Percentiles rank a stretch among this genome's conserved stretches.
phyloP scores from a whole-genome alignment of 2,888 invertebrate species.

The Schrankia costaestrigalis region DNA sequence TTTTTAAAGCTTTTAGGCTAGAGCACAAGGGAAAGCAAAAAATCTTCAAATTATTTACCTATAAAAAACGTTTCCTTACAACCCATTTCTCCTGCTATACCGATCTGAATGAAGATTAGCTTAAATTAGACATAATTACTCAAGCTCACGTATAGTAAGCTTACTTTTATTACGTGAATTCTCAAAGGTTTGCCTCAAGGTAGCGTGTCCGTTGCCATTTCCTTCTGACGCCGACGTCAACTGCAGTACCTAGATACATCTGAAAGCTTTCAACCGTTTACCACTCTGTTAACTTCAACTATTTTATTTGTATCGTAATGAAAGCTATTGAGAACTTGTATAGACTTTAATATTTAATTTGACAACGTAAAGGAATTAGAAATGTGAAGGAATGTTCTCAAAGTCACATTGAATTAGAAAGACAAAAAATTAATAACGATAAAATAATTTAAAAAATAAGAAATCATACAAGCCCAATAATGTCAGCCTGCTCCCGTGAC shows the following conservation, averaged over 20 bases:
- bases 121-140: not conserved
- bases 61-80: not conserved
- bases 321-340: conserved; percentile 14
- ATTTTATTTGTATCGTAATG: conserved; percentile 30
- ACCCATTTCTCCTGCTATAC: too few species aligned
- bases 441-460: too few species aligned
- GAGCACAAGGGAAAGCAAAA: too few species aligned
- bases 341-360: not conserved
- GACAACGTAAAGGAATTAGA: too few species aligned
- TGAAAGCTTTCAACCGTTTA: conserved; percentile 69
- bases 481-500: too few species aligned
- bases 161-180: conserved; percentile 19
- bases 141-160: not conserved
- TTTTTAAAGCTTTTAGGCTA: too few species aligned
- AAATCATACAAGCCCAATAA: too few species aligned
- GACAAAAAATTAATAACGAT: too few species aligned
- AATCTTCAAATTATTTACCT: not conserved
- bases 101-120: too few species aligned
- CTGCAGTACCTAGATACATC: conserved; percentile 52
- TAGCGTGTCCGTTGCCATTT: conserved; percentile 51
- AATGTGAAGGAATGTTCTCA: too few species aligned
- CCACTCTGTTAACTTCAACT: conserved; percentile 54
- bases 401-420: too few species aligned
- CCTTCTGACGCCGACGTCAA: conserved; percentile 48
- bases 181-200: conserved; percentile 24